Evolutionary conservation across 2,797 vertebrate genomes (phyloP).

Genomic region (Uromys caudimaculatus): DNA sequence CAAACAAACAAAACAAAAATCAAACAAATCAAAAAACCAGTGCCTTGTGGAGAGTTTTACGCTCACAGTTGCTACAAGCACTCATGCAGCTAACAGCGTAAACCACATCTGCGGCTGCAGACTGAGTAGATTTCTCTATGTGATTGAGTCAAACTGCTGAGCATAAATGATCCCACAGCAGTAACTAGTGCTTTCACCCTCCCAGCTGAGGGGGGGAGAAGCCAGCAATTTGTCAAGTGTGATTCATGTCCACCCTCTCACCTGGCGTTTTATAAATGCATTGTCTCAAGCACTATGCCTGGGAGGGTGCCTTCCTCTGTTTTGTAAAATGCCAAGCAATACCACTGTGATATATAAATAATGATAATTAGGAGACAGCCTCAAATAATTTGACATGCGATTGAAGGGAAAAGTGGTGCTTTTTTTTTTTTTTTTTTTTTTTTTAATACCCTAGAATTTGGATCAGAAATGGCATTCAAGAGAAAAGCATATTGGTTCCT

Average conservation of each 20-base stretch:
- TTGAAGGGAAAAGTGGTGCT: slow-evolving; percentile 75
- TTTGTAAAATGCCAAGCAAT: slow-evolving; percentile 52
- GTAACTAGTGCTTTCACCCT: background rate
- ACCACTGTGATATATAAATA: slow-evolving; percentile 65
- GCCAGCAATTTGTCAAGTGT: background rate
- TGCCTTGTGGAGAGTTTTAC: background rate
- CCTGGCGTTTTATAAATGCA: slow-evolving; percentile 46
- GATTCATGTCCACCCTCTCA: slow-evolving; percentile 71
- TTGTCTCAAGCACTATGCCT: slow-evolving; percentile 38
- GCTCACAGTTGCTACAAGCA: background rate
- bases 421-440: slow-evolving; percentile 10
- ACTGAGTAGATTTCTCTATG: background rate
- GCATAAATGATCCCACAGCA: background rate
- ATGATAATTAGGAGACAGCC: slow-evolving; percentile 74
- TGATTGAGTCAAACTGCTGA: background rate
- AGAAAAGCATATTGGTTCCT: slow-evolving; percentile 33
- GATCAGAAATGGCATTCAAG: slow-evolving; percentile 62
- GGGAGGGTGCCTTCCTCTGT: slow-evolving; percentile 68
- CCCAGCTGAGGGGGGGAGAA: background rate
- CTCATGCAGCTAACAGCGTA: background rate
- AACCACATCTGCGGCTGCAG: background rate
- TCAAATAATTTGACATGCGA: slow-evolving; percentile 68
- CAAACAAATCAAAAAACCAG: background rate
- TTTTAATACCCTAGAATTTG: slow-evolving; percentile 75
- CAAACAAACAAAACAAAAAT: background rate